A percentile compares a stretch with the other conserved stretches of the same genome.
phyloP scores from a whole-genome alignment of 2,113 vertebrate genomes.

The Himantopus leucocephalus region DNA sequence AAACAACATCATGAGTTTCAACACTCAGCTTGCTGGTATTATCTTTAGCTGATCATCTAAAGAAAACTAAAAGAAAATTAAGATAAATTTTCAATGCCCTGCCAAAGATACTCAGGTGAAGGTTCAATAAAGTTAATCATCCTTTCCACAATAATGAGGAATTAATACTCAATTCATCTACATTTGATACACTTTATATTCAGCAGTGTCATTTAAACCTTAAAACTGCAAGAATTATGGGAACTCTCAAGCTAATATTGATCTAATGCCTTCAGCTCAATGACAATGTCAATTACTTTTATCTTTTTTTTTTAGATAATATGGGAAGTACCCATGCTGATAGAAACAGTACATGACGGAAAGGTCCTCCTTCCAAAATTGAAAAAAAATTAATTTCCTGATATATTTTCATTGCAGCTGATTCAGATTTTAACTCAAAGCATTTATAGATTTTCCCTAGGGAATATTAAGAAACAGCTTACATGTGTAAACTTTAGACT shows the following conservation, averaged over 20 bases:
- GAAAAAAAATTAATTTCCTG: rapidly evolving
- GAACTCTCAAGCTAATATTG: conserved; percentile 14
- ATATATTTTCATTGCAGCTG: background rate
- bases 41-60: background rate
- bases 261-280: conserved; percentile 7
- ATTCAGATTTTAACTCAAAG: background rate
- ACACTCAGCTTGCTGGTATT: background rate
- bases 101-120: background rate
- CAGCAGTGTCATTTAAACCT: background rate
- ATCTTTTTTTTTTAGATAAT: background rate
- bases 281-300: background rate
- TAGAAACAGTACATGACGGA: background rate
- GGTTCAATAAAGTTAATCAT: conserved; percentile 13
- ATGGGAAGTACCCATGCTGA: background rate
- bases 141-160: conserved; percentile 26
- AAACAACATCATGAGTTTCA: background rate
- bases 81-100: background rate
- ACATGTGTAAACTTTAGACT: background rate
- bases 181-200: conserved; percentile 16
- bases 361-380: background rate
- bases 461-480: background rate
- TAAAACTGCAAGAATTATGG: conserved; percentile 33
- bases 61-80: background rate
- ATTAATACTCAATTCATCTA: conserved; percentile 21
- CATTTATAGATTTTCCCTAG: background rate